These are phyloP conservation scores for Leptinotarsa haldemani DNA, from an alignment of 2,888 invertebrate species.

Conservation along the genomic window DNA sequence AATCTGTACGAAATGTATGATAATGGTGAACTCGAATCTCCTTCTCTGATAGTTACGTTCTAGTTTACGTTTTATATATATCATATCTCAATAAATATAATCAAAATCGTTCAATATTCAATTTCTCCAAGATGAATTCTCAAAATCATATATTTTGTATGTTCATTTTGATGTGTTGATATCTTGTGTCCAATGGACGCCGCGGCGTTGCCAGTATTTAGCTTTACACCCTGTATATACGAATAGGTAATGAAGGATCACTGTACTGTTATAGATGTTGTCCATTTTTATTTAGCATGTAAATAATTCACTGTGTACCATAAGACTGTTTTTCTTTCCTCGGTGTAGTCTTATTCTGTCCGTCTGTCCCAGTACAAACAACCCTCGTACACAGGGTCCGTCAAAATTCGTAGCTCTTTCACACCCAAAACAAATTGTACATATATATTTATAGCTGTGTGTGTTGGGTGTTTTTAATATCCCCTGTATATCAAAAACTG, in stretches of 20 bases:
- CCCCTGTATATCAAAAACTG: not conserved
- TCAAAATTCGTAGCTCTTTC: slow-evolving; percentile 24
- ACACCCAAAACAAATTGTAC: not conserved
- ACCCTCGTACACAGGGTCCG: slow-evolving; percentile 39
- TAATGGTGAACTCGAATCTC: slow-evolving; percentile 35
- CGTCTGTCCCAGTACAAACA: slow-evolving; percentile 57
- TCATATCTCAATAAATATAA: slow-evolving; percentile 11
- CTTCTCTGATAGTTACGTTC: slow-evolving; percentile 32
- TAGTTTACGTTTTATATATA: not conserved
- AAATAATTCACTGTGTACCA: slow-evolving; percentile 61
- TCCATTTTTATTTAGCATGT: slow-evolving; percentile 59
- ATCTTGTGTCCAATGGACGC: slow-evolving; percentile 59
- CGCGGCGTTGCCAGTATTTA: slow-evolving; percentile 64
- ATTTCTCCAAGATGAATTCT: slow-evolving; percentile 1
- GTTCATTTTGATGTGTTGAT: slow-evolving; percentile 48
- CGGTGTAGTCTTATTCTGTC: slow-evolving; percentile 53
- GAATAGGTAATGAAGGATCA: slow-evolving; percentile 50
- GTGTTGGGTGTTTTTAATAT: not conserved
- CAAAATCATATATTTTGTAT: slow-evolving; percentile 25
- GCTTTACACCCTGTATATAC: slow-evolving; percentile 59
- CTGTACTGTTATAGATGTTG: slow-evolving; percentile 64
- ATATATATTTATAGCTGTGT: not conserved
- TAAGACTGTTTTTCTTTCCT: slow-evolving; percentile 63
- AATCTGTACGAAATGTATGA: slow-evolving; percentile 36
- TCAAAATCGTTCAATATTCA: not conserved